Percentiles rank a stretch among this genome's conserved stretches.
Evolutionary conservation across 2,888 invertebrate genomes (phyloP).

Genomic region (Minunthozetes semirufus): DNA sequence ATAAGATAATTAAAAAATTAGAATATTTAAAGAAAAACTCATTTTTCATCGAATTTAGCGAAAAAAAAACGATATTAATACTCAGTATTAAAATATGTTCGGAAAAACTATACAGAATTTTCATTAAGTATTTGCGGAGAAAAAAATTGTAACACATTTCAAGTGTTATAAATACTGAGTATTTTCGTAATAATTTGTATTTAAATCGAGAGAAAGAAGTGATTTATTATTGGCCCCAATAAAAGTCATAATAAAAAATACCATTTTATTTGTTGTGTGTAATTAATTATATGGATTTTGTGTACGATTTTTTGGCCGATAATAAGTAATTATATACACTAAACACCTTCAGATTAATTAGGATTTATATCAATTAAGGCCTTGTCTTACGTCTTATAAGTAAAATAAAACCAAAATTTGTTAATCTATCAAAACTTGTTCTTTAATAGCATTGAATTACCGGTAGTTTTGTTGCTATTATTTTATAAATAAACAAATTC

Average conservation of each 20-base stretch:
- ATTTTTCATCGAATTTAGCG: neutral
- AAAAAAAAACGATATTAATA: too few species aligned
- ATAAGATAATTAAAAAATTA: constrained; percentile 10
- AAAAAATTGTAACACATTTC: neutral
- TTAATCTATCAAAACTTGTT: neutral
- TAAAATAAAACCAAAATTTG: neutral
- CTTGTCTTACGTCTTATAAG: constrained; percentile 1
- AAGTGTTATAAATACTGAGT: too few species aligned
- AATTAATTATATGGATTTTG: neutral
- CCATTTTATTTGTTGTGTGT: neutral
- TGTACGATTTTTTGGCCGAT: neutral
- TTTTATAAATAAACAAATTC: neutral
- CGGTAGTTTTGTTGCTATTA: neutral
- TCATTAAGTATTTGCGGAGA: too few species aligned
- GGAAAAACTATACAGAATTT: too few species aligned
- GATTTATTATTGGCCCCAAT: constrained; percentile 18
- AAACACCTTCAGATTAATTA: constrained; percentile 2
- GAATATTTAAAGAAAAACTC: neutral
- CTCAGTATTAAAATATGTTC: too few species aligned
- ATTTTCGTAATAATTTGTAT: too few species aligned
- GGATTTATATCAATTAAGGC: neutral
- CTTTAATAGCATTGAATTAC: neutral
- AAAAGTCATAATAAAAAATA: neutral
- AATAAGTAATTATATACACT: constrained; percentile 12
- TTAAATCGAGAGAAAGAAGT: neutral